Evolutionary conservation across 2,113 vertebrate species (phyloP), one percentile per base, ranked within the genome.

Genomic region (Crocuta crocuta): DNA sequence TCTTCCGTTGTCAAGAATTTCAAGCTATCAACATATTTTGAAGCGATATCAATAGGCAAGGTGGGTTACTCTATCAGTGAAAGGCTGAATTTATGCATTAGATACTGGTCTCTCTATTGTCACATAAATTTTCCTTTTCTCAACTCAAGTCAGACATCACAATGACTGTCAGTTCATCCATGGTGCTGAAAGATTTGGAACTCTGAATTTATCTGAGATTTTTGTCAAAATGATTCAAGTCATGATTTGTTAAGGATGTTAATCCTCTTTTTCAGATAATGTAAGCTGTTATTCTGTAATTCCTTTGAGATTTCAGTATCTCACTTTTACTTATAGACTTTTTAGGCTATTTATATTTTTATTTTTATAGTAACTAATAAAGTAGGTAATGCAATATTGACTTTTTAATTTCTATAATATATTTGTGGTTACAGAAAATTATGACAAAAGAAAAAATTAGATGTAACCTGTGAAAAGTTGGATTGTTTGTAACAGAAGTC

Each of bases 261-360:
- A 55, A 58, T 50, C 78, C 58, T 83, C 7, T 55, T 83, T 79
- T 76, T 87, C 5, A 78, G 91, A 89, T 43, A 81, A 79, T 35
- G 74, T 76, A 93, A 91, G 13, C 1, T 66, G 26, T 88, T 95
- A 68, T 86, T 73, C 92, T 61, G 66, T 28, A 85, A 93, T 81
- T 26, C 16, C 1, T 55, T 58, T 70, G 10, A 21, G 11, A 45
- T 88, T 68, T 91, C 17, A 35, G 0, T 74, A 24, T 68, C 0
- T 74, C 11, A 61, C 11, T 80, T 91, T 43, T 94, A 76, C 21
- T 80, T 88, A 1, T 16, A 76, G 74, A 55, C 31, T 11, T 23
- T 85, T 43, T 63, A 74, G 16, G 28, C 1, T 15, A 70, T 85
- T 96, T 6, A 84, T 43, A 55, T n/a, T 61, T 84, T 92, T 91